Conservation (phyloP, 2,888 invertebrate genomes). For the Podotricha telesiphe region DNA sequence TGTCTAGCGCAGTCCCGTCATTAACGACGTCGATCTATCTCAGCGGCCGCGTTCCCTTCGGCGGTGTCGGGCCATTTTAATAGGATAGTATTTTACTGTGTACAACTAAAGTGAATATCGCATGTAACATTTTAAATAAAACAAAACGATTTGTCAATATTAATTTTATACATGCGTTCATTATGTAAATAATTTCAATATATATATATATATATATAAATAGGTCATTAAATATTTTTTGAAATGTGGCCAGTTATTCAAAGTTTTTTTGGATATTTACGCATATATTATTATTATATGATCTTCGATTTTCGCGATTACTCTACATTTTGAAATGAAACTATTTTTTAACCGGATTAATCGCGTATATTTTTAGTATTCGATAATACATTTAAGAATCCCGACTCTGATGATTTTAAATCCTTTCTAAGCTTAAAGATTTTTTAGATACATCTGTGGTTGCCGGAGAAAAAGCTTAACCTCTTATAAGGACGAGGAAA, state of each 20-base stretch:
- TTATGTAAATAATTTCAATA: not conserved
- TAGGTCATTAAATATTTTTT: constrained; percentile 3
- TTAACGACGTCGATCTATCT: constrained; percentile 64
- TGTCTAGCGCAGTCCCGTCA: constrained; percentile 42
- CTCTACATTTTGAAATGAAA: no score
- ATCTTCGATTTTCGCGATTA: no score
- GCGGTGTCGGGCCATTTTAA: constrained; percentile 42
- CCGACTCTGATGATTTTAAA: no score
- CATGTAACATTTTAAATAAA: not conserved
- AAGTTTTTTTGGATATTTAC: not conserved
- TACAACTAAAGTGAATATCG: constrained; percentile 29
- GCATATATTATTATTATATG: no score
- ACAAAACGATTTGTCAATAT: constrained; percentile 11
- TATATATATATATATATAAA: no score
- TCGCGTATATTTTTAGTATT: no score
- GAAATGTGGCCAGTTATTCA: not conserved
- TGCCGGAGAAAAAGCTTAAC: no score
- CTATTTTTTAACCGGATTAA: no score
- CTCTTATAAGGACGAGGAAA: no score
- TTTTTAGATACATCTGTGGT: no score
- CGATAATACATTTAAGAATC: no score
- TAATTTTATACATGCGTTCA: not conserved
- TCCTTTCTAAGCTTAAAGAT: no score
- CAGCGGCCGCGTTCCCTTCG: constrained; percentile 56
- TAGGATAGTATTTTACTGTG: constrained; percentile 41